Evolutionary conservation across 2,888 invertebrate species (phyloP), one percentile per base, ranked within the genome.

Genomic region (Liposcelis brunnea): DNA sequence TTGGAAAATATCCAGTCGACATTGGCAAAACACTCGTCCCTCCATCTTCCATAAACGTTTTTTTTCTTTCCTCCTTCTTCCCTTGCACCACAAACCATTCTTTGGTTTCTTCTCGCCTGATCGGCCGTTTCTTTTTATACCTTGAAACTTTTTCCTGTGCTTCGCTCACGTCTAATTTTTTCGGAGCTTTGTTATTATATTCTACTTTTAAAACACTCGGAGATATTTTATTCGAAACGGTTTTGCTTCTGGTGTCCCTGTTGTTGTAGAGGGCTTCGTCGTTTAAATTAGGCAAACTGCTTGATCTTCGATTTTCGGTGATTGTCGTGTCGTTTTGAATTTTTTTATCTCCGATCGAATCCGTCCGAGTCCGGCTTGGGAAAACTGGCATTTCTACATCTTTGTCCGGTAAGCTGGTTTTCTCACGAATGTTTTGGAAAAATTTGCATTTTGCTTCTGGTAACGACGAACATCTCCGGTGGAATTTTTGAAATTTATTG

Each of bases 1-100:
- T 64, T 1, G 75, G 75, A 56, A 77, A 75, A 54, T 69, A 70
- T 46, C 72, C 70, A 8, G 71, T 70, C 3, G 72, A 67, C 68
- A 72, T 71, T 2, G 74, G 74, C 40, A 70, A 63, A 11, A 74
- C 67, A 47, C 69, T 71, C 55, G 63, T 68, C 1, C 71, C 71
- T 2, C 71, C 72, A 56, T 71, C 70, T 55, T 74, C 72, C 52
- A 73, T 70, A 51, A 74, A 73, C 49, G 69, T 68, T 55, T 70
- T 71, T 18, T 19, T 14, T 18, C 12, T n/a, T 21, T 40, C 40
- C 15, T 21, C 19, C 40, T 40, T 40, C 16, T 40, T 40, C 18
- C 40, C 26, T 26, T 26, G 26, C 4, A 26, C 26, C 26, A 26
- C 26, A 8, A 26, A 26, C 26, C 26, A 26, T 8, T 26, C 26